Evolutionary conservation across 2,797 vertebrate genomes (phyloP), one percentile per base, ranked within the genome.

Genomic region (Champsocephalus gunnari): DNA sequence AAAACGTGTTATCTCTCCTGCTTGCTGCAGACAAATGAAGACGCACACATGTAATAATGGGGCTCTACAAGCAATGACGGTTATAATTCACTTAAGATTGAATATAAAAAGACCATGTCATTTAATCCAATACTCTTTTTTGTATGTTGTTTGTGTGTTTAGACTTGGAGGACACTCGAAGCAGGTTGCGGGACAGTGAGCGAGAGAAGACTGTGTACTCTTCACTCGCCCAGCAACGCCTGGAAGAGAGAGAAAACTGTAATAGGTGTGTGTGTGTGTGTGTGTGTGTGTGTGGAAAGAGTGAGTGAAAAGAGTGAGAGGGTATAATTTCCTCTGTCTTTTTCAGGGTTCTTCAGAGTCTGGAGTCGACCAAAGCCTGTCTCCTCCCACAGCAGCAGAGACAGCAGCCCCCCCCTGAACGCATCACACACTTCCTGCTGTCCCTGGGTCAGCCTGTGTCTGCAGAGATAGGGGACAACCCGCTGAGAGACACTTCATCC

Each of bases 191-290:
- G 87, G 90, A 94, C 43, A 86, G 91, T 3, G 96, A 97, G 80
- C 94, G 90, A 69, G 95, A 97, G 87, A 97, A 94, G 64, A 89
- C 85, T 16, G 94, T 96, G 81, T 73, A 97, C 88, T 92, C 83
- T 17, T 93, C 94, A 60, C 92, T 95, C 0, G 87, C 96, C 64
- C 94, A 94, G 77, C 96, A 95, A 75, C 94, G 93, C 66, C 95
- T 96, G 81, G 93, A 95, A 9, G 96, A 98, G 92, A 91, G 96
- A 16, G 86, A 70, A 24, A 12, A 43, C 1, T 73, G 88, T 0
- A 72, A 48, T 12, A 81, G 87, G 92, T 91, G 13, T 3, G 77
- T 1, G 19, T 19, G 19, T 19, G 19, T 19, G 19, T 19, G 19
- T 55, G 21, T 64, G 32, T 51, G 28, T 41, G 12, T 8, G 6